These are phyloP conservation scores for Oostethus manadensis DNA, from an alignment of 2,113 vertebrate species.

Conservation along the genomic window DNA sequence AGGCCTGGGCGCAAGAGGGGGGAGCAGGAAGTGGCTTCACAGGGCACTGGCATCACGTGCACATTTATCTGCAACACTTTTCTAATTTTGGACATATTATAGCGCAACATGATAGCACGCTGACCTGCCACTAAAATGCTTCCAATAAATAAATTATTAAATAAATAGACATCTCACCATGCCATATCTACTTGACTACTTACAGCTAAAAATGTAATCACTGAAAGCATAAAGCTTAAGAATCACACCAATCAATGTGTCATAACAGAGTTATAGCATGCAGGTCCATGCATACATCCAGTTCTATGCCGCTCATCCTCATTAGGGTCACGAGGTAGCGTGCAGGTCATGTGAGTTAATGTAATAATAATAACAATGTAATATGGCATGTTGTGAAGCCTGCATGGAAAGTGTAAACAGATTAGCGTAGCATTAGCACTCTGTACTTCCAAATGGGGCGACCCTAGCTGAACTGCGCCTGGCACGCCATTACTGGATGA, in stretches of 20 bases:
- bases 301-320: no score
- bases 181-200: no score
- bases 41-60: slow-evolving; percentile 45
- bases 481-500: slow-evolving; percentile 46
- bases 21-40: slow-evolving; percentile 58
- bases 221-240: no score
- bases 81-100: no score
- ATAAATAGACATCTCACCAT: no score
- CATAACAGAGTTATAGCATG: slow-evolving; percentile 2
- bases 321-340: no score
- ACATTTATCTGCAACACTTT: slow-evolving; percentile 22
- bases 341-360: no score
- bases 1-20: slow-evolving; percentile 15
- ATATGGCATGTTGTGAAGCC: no score
- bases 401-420: slow-evolving; percentile 40
- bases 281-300: background rate
- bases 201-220: no score
- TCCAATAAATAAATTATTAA: background rate
- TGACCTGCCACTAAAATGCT: background rate
- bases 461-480: slow-evolving; percentile 53
- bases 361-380: no score
- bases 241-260: background rate
- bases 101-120: background rate
- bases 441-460: slow-evolving; percentile 17
- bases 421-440: slow-evolving; percentile 47